Evolutionary conservation across 2,888 invertebrate species (phyloP).

Genomic region (Glyphotaelius pellucidus): DNA sequence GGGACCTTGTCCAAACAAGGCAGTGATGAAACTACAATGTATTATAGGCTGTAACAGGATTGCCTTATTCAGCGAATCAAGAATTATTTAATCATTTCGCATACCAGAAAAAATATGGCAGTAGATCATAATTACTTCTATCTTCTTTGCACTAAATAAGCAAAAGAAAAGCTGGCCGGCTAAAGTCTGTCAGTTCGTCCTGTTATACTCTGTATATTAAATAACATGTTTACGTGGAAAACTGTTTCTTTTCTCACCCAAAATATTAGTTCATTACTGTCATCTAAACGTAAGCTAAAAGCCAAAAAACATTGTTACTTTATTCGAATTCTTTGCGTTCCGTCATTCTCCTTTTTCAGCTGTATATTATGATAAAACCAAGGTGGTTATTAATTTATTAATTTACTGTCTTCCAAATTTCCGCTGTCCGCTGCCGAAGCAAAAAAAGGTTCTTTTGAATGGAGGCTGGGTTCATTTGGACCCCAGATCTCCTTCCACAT

Average conservation of each 20-base stretch:
- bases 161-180: not conserved
- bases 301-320: not conserved
- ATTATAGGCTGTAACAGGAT: too few species aligned
- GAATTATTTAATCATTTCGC: too few species aligned
- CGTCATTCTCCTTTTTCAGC: not conserved
- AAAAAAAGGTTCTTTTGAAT: conserved; percentile 22
- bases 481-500: not conserved
- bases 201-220: not conserved
- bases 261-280: not conserved
- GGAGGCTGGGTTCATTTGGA: conserved; percentile 5
- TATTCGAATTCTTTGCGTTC: not conserved
- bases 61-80: too few species aligned
- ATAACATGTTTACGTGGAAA: not conserved
- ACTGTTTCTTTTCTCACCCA: not conserved
- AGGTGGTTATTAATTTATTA: conserved; percentile 39
- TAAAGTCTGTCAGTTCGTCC: not conserved
- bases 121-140: not conserved
- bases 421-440: not conserved
- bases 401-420: conserved; percentile 35
- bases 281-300: not conserved
- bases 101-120: not conserved
- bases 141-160: not conserved
- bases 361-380: not conserved
- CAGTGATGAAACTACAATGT: too few species aligned
- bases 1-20: too few species aligned